Base-by-base conservation (phyloP, 2,113 vertebrate species). In the Vireo altiloquus region DNA sequence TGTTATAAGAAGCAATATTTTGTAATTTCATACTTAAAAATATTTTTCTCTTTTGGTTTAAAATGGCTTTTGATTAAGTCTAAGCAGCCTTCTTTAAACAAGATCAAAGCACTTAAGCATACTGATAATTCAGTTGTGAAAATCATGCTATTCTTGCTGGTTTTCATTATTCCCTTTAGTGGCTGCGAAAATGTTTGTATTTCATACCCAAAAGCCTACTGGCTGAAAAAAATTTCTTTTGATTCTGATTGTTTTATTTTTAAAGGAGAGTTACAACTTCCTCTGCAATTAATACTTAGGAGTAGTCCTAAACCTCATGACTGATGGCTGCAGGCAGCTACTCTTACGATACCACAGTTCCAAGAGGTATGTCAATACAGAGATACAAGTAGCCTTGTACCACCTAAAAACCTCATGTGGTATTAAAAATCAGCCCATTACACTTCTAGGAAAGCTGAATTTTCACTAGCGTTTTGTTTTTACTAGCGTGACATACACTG, bases 1-100 rank as follows among this genome's bases (percentile, higher is more conserved):
- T 97, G 81, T 97, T 96, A 95, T 95, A 95, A 96, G 89, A 97
- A 97, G 93, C 97, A 98, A 94, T 98, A 97, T 96, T 98, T 97
- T 97, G 86, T 97, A 97, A 97, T 97, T 97, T 98, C 95, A 97
- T 97, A 91, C 93, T 96, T 97, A 94, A 96, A 94, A 96, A 94
- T 95, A 84, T 97, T 97, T 98, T 98, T 97, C 79, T 96, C 70
- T 94, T 96, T 97, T 97, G 87, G 57, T 97, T 97, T 97, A 78
- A 98, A 96, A 94, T 96, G 52, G 37, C 68, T 96, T 96, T 98
- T 97, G 88, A 96, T 97, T 94, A 94, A 57, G 81, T 97, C 16
- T 96, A 96, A 97, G 85, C 86, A 97, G 91, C 92, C 82, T 74
- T 96, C 89, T 86, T 89, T 90, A 92, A 90, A 92, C 87, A 65